Conservation (phyloP, 2,888 invertebrate genomes). For the Strigamia crassipes region DNA sequence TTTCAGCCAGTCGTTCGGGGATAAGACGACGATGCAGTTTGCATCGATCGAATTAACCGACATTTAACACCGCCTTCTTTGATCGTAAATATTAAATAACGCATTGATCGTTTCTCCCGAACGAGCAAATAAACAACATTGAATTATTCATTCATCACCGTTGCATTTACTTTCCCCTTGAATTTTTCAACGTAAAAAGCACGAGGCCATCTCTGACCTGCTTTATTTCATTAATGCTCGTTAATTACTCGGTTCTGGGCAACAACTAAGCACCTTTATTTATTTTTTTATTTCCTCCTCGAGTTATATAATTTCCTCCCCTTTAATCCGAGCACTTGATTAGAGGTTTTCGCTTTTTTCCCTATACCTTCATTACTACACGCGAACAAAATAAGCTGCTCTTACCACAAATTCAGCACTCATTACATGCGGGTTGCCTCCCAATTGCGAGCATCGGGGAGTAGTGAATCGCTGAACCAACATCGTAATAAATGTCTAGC, state of each 20-base stretch:
- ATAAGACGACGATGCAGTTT: not conserved
- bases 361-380: not conserved
- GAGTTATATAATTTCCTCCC: constrained; percentile 22
- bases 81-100: constrained; percentile 26
- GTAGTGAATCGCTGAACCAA: not conserved
- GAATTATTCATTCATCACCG: constrained; percentile 2
- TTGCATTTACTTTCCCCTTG: not conserved
- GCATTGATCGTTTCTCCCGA: constrained; percentile 1
- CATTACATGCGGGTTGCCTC: constrained; percentile 6
- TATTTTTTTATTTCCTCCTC: not conserved
- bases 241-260: not conserved
- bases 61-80: constrained; percentile 16
- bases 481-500: not conserved
- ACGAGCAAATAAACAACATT: constrained; percentile 4
- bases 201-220: not conserved
- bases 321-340: constrained; percentile 24
- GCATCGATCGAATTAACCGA: not conserved
- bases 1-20: not conserved
- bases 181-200: not conserved
- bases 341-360: not conserved
- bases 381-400: constrained; percentile 11
- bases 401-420: constrained; percentile 23
- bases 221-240: not conserved
- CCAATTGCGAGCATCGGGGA: not conserved
- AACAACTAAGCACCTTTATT: not conserved